Percentiles rank a stretch among this genome's conserved stretches.
Conservation (phyloP, 2,888 invertebrate genomes). For the Trichacis sp. region DNA sequence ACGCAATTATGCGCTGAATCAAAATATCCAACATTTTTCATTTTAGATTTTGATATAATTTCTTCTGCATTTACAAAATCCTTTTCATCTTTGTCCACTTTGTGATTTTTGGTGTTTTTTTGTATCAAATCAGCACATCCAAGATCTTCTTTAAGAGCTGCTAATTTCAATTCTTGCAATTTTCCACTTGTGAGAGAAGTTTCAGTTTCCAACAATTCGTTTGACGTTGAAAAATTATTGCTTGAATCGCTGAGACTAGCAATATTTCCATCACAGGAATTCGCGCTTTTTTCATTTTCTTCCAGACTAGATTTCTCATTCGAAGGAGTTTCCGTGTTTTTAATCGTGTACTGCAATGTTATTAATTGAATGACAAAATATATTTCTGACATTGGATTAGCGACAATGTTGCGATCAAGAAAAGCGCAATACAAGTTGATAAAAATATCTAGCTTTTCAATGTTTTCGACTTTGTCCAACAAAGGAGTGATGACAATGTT, state of each 20-base stretch:
- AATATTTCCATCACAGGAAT: background rate
- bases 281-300: background rate
- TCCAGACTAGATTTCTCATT: background rate
- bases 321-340: background rate
- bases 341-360: conserved; percentile 67
- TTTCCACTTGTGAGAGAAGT: background rate
- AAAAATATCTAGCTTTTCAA: conserved; percentile 72
- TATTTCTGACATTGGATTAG: conserved; percentile 78
- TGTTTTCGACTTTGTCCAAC: conserved; percentile 69
- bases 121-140: conserved; percentile 46
- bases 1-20: conserved; percentile 75
- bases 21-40: conserved; percentile 34
- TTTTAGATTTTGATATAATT: background rate
- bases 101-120: background rate
- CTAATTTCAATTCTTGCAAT: conserved; percentile 18
- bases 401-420: conserved; percentile 74
- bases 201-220: background rate
- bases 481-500: conserved; percentile 67
- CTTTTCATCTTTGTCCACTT: background rate
- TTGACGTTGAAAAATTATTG: no score
- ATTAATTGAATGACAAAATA: conserved; percentile 79
- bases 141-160: conserved; percentile 47
- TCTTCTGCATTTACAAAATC: background rate
- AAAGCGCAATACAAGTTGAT: conserved; percentile 73
- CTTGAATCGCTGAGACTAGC: background rate